These are phyloP conservation scores for Peucedramus taeniatus DNA, from an alignment of 2,113 vertebrate genomes.

Conservation along the genomic window DNA sequence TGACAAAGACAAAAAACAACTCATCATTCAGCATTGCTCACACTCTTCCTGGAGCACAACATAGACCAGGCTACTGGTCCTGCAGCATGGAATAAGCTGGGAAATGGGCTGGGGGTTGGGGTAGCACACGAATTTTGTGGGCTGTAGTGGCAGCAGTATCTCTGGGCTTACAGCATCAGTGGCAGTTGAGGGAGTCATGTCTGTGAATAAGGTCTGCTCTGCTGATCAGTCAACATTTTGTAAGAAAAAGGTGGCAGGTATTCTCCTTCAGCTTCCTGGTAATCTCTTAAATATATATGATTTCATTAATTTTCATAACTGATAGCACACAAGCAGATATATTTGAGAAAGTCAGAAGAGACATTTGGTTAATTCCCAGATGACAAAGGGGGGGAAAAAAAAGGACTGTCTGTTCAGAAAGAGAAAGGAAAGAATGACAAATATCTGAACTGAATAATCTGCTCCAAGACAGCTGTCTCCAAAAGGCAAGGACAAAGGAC, in stretches of 20 bases:
- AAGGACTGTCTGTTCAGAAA: not conserved
- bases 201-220: not conserved
- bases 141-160: not conserved
- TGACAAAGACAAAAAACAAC: not conserved
- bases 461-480: not conserved
- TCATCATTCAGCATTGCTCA: not conserved
- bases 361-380: not conserved
- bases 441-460: not conserved
- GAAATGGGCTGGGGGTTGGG: not conserved
- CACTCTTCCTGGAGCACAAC: not conserved
- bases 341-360: not conserved
- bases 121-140: not conserved
- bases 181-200: accelerated
- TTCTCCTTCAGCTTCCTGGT: not conserved
- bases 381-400: not conserved
- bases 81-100: not conserved
- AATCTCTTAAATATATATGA: not conserved
- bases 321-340: not conserved
- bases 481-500: not conserved
- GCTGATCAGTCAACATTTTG: not conserved
- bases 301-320: not conserved
- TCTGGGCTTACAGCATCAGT: not conserved
- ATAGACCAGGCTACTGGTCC: not conserved
- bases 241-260: not conserved
- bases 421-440: not conserved